Evolutionary conservation across 2,113 vertebrate species (phyloP).

Genomic region (Lepisosteus osseus): DNA sequence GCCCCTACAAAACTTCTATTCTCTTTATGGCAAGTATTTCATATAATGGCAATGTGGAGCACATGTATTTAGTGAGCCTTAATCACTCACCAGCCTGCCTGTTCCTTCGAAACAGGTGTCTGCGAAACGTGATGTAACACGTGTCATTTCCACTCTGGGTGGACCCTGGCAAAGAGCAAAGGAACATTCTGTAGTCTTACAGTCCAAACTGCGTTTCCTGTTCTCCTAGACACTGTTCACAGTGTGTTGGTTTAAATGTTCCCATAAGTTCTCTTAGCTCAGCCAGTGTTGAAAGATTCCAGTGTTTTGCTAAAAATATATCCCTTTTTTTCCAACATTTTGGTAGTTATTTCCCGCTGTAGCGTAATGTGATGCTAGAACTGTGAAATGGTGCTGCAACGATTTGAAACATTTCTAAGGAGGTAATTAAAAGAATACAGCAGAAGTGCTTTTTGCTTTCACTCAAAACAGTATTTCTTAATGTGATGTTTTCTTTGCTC

Average conservation of each 20-base stretch:
- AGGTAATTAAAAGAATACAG: too few species aligned
- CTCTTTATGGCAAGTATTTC: slow-evolving; percentile 12
- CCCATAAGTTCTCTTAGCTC: not conserved
- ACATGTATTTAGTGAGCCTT: not conserved
- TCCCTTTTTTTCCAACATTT: too few species aligned
- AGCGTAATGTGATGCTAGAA: too few species aligned
- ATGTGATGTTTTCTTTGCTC: too few species aligned
- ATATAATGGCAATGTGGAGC: too few species aligned
- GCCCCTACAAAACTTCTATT: slow-evolving; percentile 53
- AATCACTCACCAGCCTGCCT: slow-evolving; percentile 10
- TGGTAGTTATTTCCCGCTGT: too few species aligned
- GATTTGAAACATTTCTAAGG: too few species aligned
- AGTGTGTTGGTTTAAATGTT: not conserved
- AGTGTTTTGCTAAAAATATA: not conserved
- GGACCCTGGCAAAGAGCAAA: not conserved
- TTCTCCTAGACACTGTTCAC: slow-evolving; percentile 2
- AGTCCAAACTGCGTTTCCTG: slow-evolving; percentile 5
- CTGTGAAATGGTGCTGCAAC: too few species aligned
- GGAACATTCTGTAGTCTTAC: not conserved
- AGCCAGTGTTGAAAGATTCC: slow-evolving; percentile 6
- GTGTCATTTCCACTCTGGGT: not conserved
- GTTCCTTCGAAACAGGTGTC: slow-evolving; percentile 22
- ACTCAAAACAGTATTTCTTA: too few species aligned
- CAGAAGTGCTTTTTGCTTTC: too few species aligned
- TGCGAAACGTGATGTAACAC: slow-evolving; percentile 17